Evolutionary conservation across 2,113 vertebrate genomes (phyloP).

Genomic region (Noturus placidus): DNA sequence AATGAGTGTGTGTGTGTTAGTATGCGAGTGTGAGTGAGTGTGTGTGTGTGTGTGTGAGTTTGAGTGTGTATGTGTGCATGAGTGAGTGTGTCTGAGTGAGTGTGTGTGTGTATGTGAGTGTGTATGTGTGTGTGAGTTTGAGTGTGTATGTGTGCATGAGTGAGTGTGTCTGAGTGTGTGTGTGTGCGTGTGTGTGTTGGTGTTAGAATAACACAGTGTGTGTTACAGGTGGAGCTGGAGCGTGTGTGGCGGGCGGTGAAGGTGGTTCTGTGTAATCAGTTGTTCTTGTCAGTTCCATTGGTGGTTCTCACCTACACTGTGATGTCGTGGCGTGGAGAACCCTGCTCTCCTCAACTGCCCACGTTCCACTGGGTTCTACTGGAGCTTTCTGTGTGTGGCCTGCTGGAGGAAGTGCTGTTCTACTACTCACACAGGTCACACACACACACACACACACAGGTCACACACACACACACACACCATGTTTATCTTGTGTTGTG

Average conservation of each 20-base stretch:
- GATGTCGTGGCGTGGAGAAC: slow-evolving; percentile 73
- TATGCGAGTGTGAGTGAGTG: no score
- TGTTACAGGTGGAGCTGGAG: slow-evolving; percentile 77
- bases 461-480: not conserved
- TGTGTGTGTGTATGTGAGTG: slow-evolving; percentile 63
- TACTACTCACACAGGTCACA: slow-evolving; percentile 89
- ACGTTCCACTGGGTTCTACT: slow-evolving; percentile 86
- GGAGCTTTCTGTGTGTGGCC: slow-evolving; percentile 76
- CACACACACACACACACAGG: not conserved
- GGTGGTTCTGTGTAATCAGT: slow-evolving; percentile 74
- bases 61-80: not conserved
- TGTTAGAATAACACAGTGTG: not conserved
- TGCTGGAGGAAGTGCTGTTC: slow-evolving; percentile 86
- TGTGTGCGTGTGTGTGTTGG: not conserved
- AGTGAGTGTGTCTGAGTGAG: not conserved
- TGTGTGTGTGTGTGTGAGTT: no score
- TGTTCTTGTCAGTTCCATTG: slow-evolving; percentile 79
- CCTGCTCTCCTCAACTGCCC: slow-evolving; percentile 82
- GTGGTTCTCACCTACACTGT: slow-evolving; percentile 68
- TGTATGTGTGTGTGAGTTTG: not conserved
- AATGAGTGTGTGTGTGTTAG: no score
- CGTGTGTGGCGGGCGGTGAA: slow-evolving; percentile 73
- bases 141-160: slow-evolving; percentile 62
- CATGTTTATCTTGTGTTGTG: not conserved
- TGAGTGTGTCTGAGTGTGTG: not conserved